Evolutionary conservation across 2,888 invertebrate species (phyloP), one percentile per base, ranked within the genome.

Genomic region (Tiphia femorata): DNA sequence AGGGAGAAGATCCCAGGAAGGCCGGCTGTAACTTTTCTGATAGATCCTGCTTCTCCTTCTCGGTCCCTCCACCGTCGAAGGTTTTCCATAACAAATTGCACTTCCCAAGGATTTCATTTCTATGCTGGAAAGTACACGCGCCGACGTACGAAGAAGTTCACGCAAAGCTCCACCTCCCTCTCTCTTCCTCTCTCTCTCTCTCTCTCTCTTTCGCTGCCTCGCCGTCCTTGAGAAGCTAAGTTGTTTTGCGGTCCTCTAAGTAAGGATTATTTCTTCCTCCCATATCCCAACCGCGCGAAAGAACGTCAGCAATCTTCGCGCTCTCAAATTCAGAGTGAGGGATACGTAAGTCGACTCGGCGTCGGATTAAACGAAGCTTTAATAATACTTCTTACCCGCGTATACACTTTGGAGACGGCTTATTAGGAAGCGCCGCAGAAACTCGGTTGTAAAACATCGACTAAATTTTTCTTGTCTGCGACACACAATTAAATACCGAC

Each of bases 41-140:
- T 47, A 16, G 42, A 19, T 37, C 23, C 37, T 10, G 10, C 19
- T 37, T 12, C n/a, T 25, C 25, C 7, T 7, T 12, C 16, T 35
- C 20, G 17, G 16, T n/a, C 16, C 19, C 16, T 3, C 5, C 5
- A 17, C 29, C 16, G 27, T 3, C 14, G 14, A 27, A 25, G 29
- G 29, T 37, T 47, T 47, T 47, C 35, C 47, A 47, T 47, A 47
- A 47, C 25, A 47, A 47, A 47, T 47, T 47, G 47, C 47, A 25
- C 37, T 14, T 35, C 19, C 43, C 27, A 17, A 16, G 23, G 35
- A 27, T 47, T 47, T 17, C 47, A 37, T 37, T 47, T 47, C 47
- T 14, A 37, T 37, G 23, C 17, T 19, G 25, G 16, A 42, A 33
- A 33, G 33, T 33, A 33, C 33, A 4, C 12, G 8, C 16, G 2